A percentile compares a stretch with the other conserved stretches of the same genome.
These are phyloP conservation scores for Phrixothrix hirtus DNA, from an alignment of 2,888 invertebrate species.

Conservation along the genomic window DNA sequence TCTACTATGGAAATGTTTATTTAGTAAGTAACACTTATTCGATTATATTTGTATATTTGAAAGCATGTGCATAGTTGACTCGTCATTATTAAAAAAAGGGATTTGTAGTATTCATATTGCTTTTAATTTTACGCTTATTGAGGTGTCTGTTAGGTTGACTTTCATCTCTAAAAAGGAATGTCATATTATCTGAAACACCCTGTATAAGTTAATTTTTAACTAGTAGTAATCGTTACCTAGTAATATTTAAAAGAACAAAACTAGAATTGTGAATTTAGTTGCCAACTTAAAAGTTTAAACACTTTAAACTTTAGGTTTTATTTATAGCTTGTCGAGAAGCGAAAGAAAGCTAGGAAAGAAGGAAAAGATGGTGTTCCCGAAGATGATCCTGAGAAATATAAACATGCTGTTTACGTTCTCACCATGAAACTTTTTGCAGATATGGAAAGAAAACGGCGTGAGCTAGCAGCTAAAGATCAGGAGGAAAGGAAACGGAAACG, in stretches of 20 bases:
- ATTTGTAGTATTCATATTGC: too few relatives aligned
- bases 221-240: too few relatives aligned
- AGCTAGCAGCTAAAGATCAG: conserved; percentile 85
- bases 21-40: too few relatives aligned
- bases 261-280: neutral
- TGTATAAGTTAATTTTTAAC: too few relatives aligned
- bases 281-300: conserved; percentile 1
- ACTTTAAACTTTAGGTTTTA: conserved; percentile 20
- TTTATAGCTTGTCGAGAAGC: conserved; percentile 84
- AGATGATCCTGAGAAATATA: conserved; percentile 82
- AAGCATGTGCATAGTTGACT: too few relatives aligned
- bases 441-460: conserved; percentile 88
- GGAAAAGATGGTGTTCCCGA: conserved; percentile 85
- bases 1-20: too few relatives aligned
- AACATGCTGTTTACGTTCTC: conserved; percentile 96
- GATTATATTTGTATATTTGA: too few relatives aligned
- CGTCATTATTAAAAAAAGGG: too few relatives aligned
- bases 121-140: too few relatives aligned
- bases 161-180: too few relatives aligned
- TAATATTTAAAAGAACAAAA: conserved; percentile 2
- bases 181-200: too few relatives aligned
- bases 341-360: conserved; percentile 92
- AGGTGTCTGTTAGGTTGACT: too few relatives aligned
- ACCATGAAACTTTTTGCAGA: conserved; percentile 97
- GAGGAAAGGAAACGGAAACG: conserved; percentile 93